Percentiles rank a stretch among this genome's conserved stretches.
Conservation (phyloP, 2,888 invertebrate genomes). For the Drosophila atripex region DNA sequence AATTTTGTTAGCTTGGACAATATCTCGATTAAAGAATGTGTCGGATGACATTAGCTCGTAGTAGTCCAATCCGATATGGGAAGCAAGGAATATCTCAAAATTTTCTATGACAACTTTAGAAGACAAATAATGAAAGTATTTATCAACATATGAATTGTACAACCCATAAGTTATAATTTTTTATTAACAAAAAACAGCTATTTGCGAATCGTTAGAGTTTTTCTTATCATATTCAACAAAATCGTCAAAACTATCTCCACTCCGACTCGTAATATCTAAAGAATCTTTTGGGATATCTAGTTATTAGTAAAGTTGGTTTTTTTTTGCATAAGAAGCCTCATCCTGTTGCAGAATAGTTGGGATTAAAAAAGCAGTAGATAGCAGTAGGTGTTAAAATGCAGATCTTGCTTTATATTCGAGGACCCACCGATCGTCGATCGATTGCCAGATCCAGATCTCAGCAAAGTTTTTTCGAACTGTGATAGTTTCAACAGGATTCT, state of each 20-base stretch:
- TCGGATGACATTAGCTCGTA: too few species aligned
- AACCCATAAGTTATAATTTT: too few species aligned
- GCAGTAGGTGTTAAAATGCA: constrained; percentile 18
- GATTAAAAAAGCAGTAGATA: constrained; percentile 31
- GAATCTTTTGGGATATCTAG: background rate
- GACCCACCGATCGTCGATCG: constrained; percentile 54
- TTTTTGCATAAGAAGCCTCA: constrained; percentile 8
- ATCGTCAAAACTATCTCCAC: background rate
- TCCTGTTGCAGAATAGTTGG: constrained; percentile 7
- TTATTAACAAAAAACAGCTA: too few species aligned
- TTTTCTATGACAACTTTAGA: too few species aligned
- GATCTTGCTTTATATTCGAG: constrained; percentile 24
- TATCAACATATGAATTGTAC: too few species aligned
- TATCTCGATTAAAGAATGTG: too few species aligned
- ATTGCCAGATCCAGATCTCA: constrained; percentile 71
- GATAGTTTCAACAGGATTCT: background rate
- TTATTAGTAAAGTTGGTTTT: background rate
- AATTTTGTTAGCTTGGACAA: too few species aligned
- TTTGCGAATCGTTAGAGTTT: background rate
- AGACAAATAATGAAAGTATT: too few species aligned
- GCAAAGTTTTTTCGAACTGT: constrained; percentile 56
- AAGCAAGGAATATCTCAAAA: too few species aligned
- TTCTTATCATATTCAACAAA: background rate
- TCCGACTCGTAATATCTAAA: background rate
- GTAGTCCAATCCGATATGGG: too few species aligned